Evolutionary conservation across 2,888 invertebrate genomes (phyloP), one percentile per base, ranked within the genome.

Genomic region (Drepana falcataria): DNA sequence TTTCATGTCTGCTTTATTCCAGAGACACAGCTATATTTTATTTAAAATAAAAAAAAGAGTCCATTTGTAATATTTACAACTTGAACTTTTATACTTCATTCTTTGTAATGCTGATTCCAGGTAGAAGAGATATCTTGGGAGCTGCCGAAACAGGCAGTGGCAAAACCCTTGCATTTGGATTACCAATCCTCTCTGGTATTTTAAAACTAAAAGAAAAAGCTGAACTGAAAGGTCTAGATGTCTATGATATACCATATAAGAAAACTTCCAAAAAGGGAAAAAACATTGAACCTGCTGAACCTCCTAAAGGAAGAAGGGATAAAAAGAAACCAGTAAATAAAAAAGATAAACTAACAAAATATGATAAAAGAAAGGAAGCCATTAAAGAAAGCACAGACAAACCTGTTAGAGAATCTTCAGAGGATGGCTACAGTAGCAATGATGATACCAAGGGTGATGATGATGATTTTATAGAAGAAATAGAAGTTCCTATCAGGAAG

Each of bases 71-170:
- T 21, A 21, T 21, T 21, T 21, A 21, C 21, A 21, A 21, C 21
- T 21, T 21, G 21, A 21, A 21, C 21, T 21, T 21, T 21, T 21
- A 21, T 21, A 21, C 21, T 21, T 21, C 21, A 21, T 21, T 21
- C 21, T 21, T 34, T 55, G 49, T 34, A 59, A 48, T 64, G 37
- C 4, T 37, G 37, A 37, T 77, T 77, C 21, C 68, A 93, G 93
- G 94, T 48, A 93, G 94, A 51, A 93, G 96, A 84, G 99, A 99
- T 83, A 96, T 99, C 65, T 85, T 99, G 1, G 99, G 99, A n/a
- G 99, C 99, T 55, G 99, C 99, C 2, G 98, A 99, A 91, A 99
- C 99, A 0, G 99, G 99, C 0, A 99, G 98, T 84, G 99, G 99
- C 0, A 99, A 99, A 92, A 99, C 99, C 0, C 87, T 99, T 53